Base-by-base conservation (phyloP, 1,140 invertebrate genomes). In the Tetragnatha versicolor region DNA sequence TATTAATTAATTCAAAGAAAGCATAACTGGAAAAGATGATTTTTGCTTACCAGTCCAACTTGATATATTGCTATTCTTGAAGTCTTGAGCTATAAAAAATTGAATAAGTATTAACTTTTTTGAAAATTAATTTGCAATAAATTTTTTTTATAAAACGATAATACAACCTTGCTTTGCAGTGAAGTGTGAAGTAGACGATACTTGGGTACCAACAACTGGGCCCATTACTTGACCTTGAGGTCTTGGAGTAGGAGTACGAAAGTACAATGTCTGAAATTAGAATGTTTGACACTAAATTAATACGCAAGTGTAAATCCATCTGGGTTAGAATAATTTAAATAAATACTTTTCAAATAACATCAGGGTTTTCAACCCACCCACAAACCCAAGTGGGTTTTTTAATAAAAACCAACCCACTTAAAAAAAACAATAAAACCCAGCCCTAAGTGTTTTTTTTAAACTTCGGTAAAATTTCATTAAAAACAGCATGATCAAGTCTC, bases 201-300 rank as follows among this genome's bases (percentile, higher is more conserved):
- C 47, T 29, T 65, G 73, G 39, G 45, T 29, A 37, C 60, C 73
- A 4, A 77, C 63, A 79, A 79, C 65, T 35, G 76, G 76, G 3
- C 51, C 39, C 37, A 79, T 79, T 12, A 69, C 63, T 42, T 79
- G 76, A 25, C 76, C 63, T n/a, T 22, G 37, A 33, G 76, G 49
- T 39, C 73, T 77, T 14, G 76, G 49, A 9, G 35, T 14, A 1
- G 76, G 76, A 9, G 76, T 68, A 27, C 76, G 76, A 17, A 79
- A 68, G 47, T 79, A 79, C 9, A 79, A 47, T n/a, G 76, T 69
- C 76, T 79, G 9, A 66, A 55, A 45, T 7, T 22, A 31, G 10
- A 33, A n/a, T n/a, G n/a, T n/a, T n/a, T n/a, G n/a, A n/a, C n/a
- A n/a, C n/a, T n/a, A n/a, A n/a, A n/a, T n/a, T n/a, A n/a, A n/a